Conservation (phyloP, 1,140 invertebrate species). For the Nomia melanderi region DNA sequence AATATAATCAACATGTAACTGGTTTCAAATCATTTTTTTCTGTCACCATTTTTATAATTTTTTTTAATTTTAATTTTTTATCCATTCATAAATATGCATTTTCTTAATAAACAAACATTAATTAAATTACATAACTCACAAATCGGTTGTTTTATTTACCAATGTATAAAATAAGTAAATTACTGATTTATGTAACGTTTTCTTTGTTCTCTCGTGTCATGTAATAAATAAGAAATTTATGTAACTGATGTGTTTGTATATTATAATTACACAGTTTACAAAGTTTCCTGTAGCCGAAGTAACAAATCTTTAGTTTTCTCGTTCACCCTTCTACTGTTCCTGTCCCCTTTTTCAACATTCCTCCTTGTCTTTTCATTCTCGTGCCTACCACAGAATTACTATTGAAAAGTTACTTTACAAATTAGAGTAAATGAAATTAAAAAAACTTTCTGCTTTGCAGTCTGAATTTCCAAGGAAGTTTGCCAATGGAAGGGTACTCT, state of each 20-base stretch:
- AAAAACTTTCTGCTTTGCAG: slow-evolving; percentile 73
- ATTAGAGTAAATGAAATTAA: slow-evolving; percentile 78
- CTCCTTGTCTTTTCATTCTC: slow-evolving; percentile 32
- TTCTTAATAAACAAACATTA: too few species aligned
- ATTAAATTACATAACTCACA: too few species aligned
- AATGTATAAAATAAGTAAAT: too few species aligned
- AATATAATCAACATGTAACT: too few species aligned
- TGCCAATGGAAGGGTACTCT: slow-evolving; percentile 69
- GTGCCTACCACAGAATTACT: slow-evolving; percentile 68
- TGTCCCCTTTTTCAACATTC: not conserved
- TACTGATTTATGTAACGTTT: too few species aligned
- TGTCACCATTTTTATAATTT: too few species aligned
- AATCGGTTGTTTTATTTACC: too few species aligned
- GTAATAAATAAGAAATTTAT: not conserved
- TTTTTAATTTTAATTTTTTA: too few species aligned
- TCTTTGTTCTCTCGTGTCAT: too few species aligned
- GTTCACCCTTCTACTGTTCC: slow-evolving; percentile 13
- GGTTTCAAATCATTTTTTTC: too few species aligned
- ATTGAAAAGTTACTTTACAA: slow-evolving; percentile 77
- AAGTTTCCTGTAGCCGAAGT: slow-evolving; percentile 56
- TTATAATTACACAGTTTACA: not conserved
- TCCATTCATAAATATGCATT: too few species aligned
- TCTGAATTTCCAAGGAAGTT: slow-evolving; percentile 74
- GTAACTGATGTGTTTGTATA: not conserved
- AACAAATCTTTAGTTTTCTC: slow-evolving; percentile 53